A percentile compares a stretch with the other conserved stretches of the same genome.
Evolutionary conservation across 1,140 invertebrate genomes (phyloP).

Genomic region (Bacillus rossius): DNA sequence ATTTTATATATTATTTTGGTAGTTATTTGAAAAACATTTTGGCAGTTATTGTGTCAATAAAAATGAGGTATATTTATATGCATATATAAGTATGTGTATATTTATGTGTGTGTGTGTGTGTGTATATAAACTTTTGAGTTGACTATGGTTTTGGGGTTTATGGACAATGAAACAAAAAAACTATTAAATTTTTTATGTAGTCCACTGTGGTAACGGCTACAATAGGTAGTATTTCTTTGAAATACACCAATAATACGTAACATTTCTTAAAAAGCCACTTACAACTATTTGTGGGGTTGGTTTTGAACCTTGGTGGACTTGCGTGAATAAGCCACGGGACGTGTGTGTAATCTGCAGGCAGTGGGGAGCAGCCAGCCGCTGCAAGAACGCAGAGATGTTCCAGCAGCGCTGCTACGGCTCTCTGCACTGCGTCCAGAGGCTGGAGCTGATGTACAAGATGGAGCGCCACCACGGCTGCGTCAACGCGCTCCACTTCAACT

Average conservation of each 20-base stretch:
- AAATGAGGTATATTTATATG: too few relatives aligned
- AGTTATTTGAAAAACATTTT: too few relatives aligned
- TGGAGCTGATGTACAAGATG: constrained; percentile 74
- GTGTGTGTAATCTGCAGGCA: constrained; percentile 49
- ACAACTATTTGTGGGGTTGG: too few relatives aligned
- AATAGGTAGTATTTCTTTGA: too few relatives aligned
- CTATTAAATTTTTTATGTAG: too few relatives aligned
- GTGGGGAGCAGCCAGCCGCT: constrained; percentile 44
- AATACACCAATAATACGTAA: too few relatives aligned
- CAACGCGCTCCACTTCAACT: constrained; percentile 88
- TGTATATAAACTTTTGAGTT: background rate
- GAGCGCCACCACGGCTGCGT: constrained; percentile 84
- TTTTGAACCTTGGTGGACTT: background rate
- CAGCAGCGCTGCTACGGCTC: constrained; percentile 72
- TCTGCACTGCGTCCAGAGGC: constrained; percentile 70
- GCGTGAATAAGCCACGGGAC: background rate
- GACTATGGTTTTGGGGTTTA: too few relatives aligned
- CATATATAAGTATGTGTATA: background rate
- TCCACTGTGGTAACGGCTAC: too few relatives aligned
- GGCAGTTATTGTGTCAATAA: too few relatives aligned
- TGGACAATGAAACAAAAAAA: too few relatives aligned
- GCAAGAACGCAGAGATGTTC: constrained; percentile 53
- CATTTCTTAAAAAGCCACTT: too few relatives aligned
- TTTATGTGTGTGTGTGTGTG: background rate
- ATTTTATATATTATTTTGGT: too few relatives aligned